Evolutionary conservation across 2,797 vertebrate genomes (phyloP), one percentile per base, ranked within the genome.

Genomic region (Tenualosa ilisha): DNA sequence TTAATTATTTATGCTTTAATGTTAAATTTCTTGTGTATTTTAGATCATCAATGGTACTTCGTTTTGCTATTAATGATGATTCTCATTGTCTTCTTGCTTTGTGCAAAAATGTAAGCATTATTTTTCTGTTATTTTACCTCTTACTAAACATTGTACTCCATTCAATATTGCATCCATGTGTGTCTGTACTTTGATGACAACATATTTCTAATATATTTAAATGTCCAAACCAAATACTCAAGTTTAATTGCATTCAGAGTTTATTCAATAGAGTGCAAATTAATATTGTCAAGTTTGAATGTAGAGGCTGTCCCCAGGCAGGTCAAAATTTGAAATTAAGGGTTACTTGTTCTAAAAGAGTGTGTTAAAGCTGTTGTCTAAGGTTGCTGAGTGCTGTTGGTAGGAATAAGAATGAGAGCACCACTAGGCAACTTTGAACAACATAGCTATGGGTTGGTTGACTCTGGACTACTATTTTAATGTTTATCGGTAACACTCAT

Each of bases 21-120:
- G 3, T 81, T 37, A 26, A 40, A 40, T 43, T 20, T 75, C 26
- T 75, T 40, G 11, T 86, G 46, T 49, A 24, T 83, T 84, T 40
- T 63, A 88, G 82, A 26, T 81, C 54, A 84, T 12, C 22, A 88
- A 40, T 20, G 61, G 1, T 83, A 43, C n/a, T 61, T 75, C 40
- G 37, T 82, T 22, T 31, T 87, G 6, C 20, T 87, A 12, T 83
- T 85, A 82, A 12, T 87, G 24, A 54, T 49, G 7, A 5, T 88
- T 26, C 79, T 79, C 17, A 1, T 84, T 13, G 37, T 53, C 22
- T 20, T 84, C 3, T 3, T 89, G 6, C 43, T 46, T 79, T 79
- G 72, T 20, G 20, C 72, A 79, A 79, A 79, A 43, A 79, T 46
- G 72, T 79, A 17, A 79, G 72, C 40, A 79, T 20, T 75, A 43